These are phyloP conservation scores for Sciurus vulgaris DNA, from an alignment of 2,797 vertebrate species.

Conservation along the genomic window DNA sequence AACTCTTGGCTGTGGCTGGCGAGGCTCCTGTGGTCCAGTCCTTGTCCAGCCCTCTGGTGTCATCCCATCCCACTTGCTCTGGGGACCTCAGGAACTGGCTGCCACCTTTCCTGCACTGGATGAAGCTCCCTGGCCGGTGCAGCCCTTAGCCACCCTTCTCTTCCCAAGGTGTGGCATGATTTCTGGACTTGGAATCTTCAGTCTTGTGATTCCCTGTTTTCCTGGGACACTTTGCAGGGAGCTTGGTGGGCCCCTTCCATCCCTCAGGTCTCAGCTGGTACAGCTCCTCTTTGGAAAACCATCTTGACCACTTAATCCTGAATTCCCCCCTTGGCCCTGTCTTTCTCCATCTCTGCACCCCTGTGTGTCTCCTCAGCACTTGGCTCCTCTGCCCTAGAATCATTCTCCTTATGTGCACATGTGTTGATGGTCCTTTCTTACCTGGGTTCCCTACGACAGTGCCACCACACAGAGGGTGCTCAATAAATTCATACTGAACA, in stretches of 20 bases:
- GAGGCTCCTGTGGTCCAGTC: too few species aligned
- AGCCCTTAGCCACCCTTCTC: neutral
- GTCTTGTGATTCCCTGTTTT: neutral
- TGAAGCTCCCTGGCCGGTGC: neutral
- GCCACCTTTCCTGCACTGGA: neutral
- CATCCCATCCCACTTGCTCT: neutral
- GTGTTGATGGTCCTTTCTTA: neutral
- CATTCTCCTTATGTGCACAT: neutral
- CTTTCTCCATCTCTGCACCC: neutral
- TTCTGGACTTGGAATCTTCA: neutral
- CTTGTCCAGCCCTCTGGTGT: neutral
- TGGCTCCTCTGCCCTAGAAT: fast-evolving
- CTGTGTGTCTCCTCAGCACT: fast-evolving
- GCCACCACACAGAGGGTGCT: neutral
- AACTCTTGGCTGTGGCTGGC: neutral
- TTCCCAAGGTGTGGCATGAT: neutral
- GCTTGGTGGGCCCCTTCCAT: neutral
- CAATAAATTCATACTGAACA: neutral
- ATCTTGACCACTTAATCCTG: neutral
- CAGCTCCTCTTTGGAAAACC: neutral
- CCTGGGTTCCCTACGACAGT: too few species aligned
- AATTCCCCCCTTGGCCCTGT: fast-evolving
- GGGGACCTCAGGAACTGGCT: neutral
- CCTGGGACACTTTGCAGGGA: neutral
- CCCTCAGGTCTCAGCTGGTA: neutral